Evolutionary conservation across 1,140 invertebrate species (phyloP).

Genomic region (Zelostemma sp.): DNA sequence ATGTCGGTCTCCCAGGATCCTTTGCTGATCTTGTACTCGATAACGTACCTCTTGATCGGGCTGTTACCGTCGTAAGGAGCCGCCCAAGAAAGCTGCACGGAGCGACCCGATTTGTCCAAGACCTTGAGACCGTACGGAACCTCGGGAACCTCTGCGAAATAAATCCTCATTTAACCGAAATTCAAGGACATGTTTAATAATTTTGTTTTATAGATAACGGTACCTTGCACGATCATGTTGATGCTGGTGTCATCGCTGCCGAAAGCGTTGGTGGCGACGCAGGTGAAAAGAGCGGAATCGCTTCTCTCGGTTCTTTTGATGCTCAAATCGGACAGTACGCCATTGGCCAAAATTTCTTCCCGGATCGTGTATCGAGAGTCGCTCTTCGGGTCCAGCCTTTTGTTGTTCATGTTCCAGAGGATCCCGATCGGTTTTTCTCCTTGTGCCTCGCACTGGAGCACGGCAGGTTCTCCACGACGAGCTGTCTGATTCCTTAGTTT

Average conservation of each 20-base stretch:
- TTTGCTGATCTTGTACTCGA: slow-evolving; percentile 93
- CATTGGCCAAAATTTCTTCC: slow-evolving; percentile 88
- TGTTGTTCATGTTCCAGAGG: slow-evolving; percentile 96
- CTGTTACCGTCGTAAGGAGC: slow-evolving; percentile 96
- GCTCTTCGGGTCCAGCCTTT: slow-evolving; percentile 87
- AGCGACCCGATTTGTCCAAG: slow-evolving; percentile 90
- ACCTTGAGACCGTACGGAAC: slow-evolving; percentile 92
- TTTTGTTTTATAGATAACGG: too few relatives aligned
- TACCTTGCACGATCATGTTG: slow-evolving; percentile 95
- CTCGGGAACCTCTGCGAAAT: slow-evolving; percentile 87
- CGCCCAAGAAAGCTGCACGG: slow-evolving; percentile 92
- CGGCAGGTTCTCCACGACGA: slow-evolving; percentile 89
- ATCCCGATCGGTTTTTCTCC: slow-evolving; percentile 97
- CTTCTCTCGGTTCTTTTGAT: slow-evolving; percentile 89
- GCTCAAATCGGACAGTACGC: slow-evolving; percentile 89
- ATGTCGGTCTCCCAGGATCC: slow-evolving; percentile 87
- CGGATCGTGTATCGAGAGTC: slow-evolving; percentile 91
- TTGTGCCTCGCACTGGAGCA: slow-evolving; percentile 94
- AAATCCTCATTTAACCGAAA: too few relatives aligned
- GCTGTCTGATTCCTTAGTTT: slow-evolving; percentile 92
- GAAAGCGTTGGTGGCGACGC: slow-evolving; percentile 94
- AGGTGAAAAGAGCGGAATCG: slow-evolving; percentile 95
- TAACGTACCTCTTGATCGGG: slow-evolving; percentile 90
- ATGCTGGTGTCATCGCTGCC: slow-evolving; percentile 96
- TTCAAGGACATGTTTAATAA: too few relatives aligned